phyloP scores from a whole-genome alignment of 2,888 invertebrate genomes.

The Caenorhabditis angaria region DNA sequence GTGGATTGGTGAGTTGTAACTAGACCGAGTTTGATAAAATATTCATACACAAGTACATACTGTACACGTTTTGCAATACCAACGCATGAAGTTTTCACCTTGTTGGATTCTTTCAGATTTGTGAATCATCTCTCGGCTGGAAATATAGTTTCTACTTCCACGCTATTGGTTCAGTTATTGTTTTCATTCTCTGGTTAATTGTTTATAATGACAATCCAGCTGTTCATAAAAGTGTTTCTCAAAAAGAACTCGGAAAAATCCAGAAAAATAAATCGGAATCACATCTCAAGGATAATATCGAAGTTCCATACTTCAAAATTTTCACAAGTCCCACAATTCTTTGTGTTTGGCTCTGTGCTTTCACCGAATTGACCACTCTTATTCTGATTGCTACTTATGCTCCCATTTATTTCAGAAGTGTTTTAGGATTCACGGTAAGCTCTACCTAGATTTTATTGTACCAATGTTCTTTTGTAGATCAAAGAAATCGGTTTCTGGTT shows the following conservation, averaged over 20 bases:
- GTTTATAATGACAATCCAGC: constrained; percentile 44
- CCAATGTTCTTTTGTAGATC: constrained; percentile 15
- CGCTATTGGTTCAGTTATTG: constrained; percentile 21
- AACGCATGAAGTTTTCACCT: too few species aligned
- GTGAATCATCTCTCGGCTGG: constrained; percentile 57
- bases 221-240: constrained; percentile 30
- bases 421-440: constrained; percentile 17
- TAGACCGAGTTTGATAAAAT: neutral
- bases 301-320: constrained; percentile 55
- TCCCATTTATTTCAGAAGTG: constrained; percentile 56
- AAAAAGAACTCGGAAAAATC: constrained; percentile 51
- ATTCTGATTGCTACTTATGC: constrained; percentile 55
- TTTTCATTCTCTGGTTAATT: constrained; percentile 40
- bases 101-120: constrained; percentile 43
- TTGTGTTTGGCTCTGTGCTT: constrained; percentile 59
- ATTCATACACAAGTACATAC: neutral
- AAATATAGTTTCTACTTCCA: constrained; percentile 63
- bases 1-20: constrained; percentile 41
- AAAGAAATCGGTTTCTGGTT: constrained; percentile 36
- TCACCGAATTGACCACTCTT: constrained; percentile 55
- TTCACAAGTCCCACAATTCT: constrained; percentile 47
- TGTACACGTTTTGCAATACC: too few species aligned
- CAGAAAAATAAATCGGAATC: constrained; percentile 55
- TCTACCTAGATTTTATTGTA: too few species aligned
- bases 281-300: constrained; percentile 50